phyloP scores from a whole-genome alignment of 2,113 vertebrate genomes.

The Aegithalos caudatus region DNA sequence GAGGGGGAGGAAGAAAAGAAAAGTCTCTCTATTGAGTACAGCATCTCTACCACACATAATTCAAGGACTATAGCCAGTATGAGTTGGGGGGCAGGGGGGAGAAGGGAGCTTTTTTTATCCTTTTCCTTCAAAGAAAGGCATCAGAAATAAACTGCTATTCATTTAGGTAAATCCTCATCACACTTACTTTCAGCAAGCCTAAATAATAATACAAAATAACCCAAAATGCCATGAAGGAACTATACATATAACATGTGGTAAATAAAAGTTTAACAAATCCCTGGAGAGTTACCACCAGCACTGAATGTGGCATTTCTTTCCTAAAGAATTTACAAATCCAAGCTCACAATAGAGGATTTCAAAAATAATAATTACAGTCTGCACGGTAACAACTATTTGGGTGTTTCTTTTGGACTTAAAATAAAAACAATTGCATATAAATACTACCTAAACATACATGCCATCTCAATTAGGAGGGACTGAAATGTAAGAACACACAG shows the following conservation, averaged over 20 bases:
- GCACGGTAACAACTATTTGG: background rate
- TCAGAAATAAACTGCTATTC: constrained; percentile 44
- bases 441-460: background rate
- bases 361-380: constrained; percentile 7
- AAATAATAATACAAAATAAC: constrained; percentile 32
- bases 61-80: background rate
- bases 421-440: background rate
- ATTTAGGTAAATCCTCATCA: constrained; percentile 42
- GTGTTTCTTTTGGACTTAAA: background rate
- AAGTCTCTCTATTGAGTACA: constrained; percentile 29
- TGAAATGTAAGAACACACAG: background rate
- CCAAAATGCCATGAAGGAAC: background rate
- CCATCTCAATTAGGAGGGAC: background rate
- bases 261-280: constrained; percentile 53
- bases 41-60: constrained; percentile 48
- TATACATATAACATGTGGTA: background rate
- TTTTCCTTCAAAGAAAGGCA: constrained; percentile 4
- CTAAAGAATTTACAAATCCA: background rate
- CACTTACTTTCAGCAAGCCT: constrained; percentile 36
- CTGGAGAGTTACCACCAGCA: background rate
- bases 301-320: background rate
- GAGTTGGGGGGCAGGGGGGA: background rate
- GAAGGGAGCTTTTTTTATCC: background rate
- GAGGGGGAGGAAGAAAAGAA: background rate
- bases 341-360: background rate